Conservation (phyloP, 2,888 invertebrate species). For the Ormyrus nitidulus region DNA sequence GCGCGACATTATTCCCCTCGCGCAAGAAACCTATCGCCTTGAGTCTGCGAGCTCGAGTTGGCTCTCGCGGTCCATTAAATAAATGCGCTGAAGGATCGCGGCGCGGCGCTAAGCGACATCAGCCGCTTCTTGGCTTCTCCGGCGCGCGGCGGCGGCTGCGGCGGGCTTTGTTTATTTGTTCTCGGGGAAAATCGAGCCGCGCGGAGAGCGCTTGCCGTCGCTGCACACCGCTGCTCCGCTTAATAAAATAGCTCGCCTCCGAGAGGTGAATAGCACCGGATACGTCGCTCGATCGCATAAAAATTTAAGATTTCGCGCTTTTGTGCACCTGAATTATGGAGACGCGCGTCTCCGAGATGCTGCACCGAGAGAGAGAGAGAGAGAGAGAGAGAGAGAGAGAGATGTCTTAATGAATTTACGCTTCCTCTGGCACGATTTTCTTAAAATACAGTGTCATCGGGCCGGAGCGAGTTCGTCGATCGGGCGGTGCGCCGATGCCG, state of each 20-base stretch:
- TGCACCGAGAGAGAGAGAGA: too few relatives aligned
- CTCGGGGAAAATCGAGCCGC: too few relatives aligned
- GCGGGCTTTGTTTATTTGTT: too few relatives aligned
- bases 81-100: constrained; percentile 62
- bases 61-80: constrained; percentile 61
- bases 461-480: neutral
- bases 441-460: neutral
- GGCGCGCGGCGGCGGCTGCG: neutral
- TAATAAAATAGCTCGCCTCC: too few relatives aligned
- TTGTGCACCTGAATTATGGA: too few relatives aligned
- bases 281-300: too few relatives aligned
- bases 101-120: constrained; percentile 25
- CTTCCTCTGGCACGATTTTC: constrained; percentile 19
- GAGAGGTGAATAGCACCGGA: too few relatives aligned
- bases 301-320: too few relatives aligned
- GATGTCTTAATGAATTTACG: constrained; percentile 13
- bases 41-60: neutral
- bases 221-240: too few relatives aligned
- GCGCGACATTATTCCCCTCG: neutral
- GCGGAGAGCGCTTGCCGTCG: too few relatives aligned
- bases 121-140: constrained; percentile 63
- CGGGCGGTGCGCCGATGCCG: neutral
- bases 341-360: too few relatives aligned
- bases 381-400: neutral
- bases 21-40: neutral